Conservation (phyloP, 2,113 vertebrate genomes). For the Onychorhynchus coronatus region DNA sequence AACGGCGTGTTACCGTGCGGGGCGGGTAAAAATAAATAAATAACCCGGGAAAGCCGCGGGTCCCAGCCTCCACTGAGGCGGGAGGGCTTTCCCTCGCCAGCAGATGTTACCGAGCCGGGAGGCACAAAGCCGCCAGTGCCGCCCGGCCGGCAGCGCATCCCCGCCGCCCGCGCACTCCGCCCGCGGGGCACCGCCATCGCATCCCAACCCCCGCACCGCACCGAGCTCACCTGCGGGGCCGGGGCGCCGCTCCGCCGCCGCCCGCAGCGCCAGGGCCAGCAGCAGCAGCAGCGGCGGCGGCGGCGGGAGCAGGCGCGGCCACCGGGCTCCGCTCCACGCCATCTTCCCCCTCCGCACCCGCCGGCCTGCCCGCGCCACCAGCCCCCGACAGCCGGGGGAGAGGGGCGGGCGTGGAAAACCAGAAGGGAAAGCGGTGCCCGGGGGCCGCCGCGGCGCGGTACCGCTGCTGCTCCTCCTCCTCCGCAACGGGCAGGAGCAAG, state of each 20-base stretch:
- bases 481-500: not conserved
- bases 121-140: not conserved
- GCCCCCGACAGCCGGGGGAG: not conserved
- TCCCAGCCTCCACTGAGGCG: not conserved
- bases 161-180: not conserved
- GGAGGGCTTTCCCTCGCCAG: not conserved
- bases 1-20: not conserved
- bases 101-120: not conserved
- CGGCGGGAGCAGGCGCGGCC: conserved; percentile 35
- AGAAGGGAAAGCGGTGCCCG: not conserved
- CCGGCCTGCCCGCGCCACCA: conserved; percentile 42
- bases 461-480: not conserved
- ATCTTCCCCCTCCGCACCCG: conserved; percentile 23
- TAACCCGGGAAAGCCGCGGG: not conserved
- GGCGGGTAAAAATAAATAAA: not conserved
- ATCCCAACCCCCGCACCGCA: not conserved
- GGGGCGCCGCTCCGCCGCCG: not conserved
- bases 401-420: not conserved
- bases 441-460: not conserved
- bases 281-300: not conserved
- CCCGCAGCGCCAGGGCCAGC: not conserved
- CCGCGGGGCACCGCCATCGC: not conserved
- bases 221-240: conserved; percentile 75
- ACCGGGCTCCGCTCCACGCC: conserved; percentile 60
- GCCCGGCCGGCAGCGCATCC: not conserved